Conservation (phyloP, 2,797 vertebrate genomes). For the Phoebastria nigripes region DNA sequence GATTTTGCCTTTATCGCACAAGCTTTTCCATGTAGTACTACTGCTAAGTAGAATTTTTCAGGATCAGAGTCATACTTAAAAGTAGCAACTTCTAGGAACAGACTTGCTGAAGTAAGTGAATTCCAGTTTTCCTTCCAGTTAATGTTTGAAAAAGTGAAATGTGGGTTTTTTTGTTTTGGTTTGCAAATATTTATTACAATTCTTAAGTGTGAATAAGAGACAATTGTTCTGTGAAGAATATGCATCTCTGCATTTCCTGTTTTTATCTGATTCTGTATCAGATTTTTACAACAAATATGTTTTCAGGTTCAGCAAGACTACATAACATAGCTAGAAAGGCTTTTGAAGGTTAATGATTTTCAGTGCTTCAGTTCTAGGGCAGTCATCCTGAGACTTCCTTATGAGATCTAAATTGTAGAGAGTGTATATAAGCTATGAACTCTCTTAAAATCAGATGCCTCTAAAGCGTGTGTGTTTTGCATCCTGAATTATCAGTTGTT, state of each 20-base stretch:
- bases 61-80: background rate
- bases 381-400: background rate
- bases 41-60: background rate
- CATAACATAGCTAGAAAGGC: background rate
- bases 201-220: background rate
- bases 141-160: background rate
- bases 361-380: background rate
- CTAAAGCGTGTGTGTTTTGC: background rate
- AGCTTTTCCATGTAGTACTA: background rate
- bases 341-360: background rate
- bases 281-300: background rate
- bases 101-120: background rate
- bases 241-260: background rate
- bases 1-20: background rate
- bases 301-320: background rate
- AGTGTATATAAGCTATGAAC: background rate
- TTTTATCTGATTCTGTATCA: background rate
- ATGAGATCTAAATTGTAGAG: background rate
- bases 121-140: background rate
- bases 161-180: background rate
- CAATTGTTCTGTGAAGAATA: background rate
- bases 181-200: background rate
- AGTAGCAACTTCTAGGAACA: background rate
- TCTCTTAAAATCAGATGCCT: background rate
- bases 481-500: background rate